Evolutionary conservation across 1,140 invertebrate genomes (phyloP), one percentile per base, ranked within the genome.

Genomic region (Eulimnadia texana): DNA sequence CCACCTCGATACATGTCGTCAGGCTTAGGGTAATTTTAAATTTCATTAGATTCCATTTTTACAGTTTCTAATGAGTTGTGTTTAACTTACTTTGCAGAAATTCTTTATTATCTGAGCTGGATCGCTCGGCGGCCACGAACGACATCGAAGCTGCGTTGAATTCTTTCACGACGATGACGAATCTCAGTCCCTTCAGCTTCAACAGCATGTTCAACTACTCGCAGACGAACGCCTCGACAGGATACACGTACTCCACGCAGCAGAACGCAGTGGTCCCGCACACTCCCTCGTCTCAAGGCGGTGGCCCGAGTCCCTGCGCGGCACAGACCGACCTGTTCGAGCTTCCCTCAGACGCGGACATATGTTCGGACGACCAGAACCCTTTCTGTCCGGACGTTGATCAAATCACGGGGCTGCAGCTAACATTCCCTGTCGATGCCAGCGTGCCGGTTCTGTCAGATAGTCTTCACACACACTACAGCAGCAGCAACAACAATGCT

Each of bases 401-500:
- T 69, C 73, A 1, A 60, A 74, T 0, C 70, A 75, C 60, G 73
- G 75, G 1, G 77, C 74, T 56, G 66, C 74, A 9, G 68, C 74
- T 67, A 47, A 79, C 80, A 20, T 80, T 80, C 57, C 79, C 81
- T 6, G 78, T 83, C 1, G 84, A 86, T 66, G 78, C 78, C 1
- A 74, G 73, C 47, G 80, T 86, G 28, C 83, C 85, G 67, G 78
- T 81, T 2, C 77, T 86, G 64, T 83, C 84, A 19, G 84, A 67
- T 24, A 61, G 65, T 49, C 55, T 56, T 61, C 63, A 61, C 61
- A 66, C 59, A 57, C 54, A 58, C 64, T 6, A 33, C 61, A 61
- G 49, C 62, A 23, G 51, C 59, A 51, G 57, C 24, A 50, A 49
- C 22, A 54, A 61, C 47, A 59, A 47, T 23, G 24, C 28, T 33